phyloP scores from a whole-genome alignment of 2,797 vertebrate species.

The Galago senegalensis region DNA sequence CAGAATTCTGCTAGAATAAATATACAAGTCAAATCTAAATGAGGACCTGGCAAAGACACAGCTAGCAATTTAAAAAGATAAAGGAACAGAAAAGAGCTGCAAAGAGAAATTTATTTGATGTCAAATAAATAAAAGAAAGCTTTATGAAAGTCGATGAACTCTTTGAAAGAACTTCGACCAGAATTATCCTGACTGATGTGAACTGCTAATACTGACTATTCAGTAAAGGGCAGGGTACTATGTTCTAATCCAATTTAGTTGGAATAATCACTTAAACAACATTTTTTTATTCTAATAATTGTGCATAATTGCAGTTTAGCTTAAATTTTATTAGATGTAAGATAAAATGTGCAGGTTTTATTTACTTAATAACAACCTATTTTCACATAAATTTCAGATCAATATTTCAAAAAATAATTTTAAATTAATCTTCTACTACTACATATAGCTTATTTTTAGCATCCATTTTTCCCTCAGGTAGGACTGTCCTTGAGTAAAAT shows the following conservation, averaged over 20 bases:
- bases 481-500: not conserved
- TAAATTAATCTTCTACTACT: not conserved
- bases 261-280: not conserved
- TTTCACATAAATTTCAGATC: conserved; percentile 32
- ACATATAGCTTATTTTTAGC: conserved; percentile 19
- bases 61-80: not conserved
- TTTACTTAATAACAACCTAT: conserved; percentile 23
- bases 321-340: not conserved
- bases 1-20: not conserved
- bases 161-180: not conserved
- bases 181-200: not conserved
- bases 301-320: not conserved
- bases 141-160: not conserved
- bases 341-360: not conserved
- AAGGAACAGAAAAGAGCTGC: not conserved
- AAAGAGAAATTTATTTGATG: not conserved
- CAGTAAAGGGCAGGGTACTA: not conserved
- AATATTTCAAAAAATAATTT: conserved; percentile 39
- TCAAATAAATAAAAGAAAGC: not conserved
- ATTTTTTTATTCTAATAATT: conserved; percentile 30
- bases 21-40: not conserved
- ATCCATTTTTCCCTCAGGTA: not conserved
- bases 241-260: conserved; percentile 5
- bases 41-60: not conserved
- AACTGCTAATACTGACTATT: not conserved